Percentiles rank a stretch among this genome's conserved stretches.
Evolutionary conservation across 2,113 vertebrate genomes (phyloP).

Genomic region (Cervus canadensis): DNA sequence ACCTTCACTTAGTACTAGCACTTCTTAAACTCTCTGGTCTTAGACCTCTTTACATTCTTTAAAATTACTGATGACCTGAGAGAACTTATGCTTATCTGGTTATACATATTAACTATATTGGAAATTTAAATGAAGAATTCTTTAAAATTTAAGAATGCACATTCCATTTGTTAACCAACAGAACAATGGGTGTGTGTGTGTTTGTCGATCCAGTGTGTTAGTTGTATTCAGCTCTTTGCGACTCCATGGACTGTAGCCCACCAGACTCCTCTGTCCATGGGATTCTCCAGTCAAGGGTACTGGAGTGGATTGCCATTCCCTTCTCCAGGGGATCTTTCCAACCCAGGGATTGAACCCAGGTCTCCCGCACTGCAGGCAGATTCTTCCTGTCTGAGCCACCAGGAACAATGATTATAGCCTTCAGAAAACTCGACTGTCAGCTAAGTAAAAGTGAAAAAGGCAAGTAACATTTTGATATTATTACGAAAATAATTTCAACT

Average conservation of each 20-base stretch:
- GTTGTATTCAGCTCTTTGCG: not conserved
- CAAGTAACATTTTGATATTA: not conserved
- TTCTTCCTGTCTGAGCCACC: not conserved
- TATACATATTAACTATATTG: not conserved
- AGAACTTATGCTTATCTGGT: not conserved
- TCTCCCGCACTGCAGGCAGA: not conserved
- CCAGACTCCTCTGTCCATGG: not conserved
- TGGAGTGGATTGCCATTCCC: not conserved
- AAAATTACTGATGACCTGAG: not conserved
- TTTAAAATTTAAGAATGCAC: not conserved
- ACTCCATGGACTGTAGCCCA: not conserved
- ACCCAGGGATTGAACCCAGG: not conserved
- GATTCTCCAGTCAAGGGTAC: not conserved
- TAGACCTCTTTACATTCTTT: not conserved
- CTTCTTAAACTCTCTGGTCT: not conserved
- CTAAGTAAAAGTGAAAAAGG: not conserved
- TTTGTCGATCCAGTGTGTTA: not conserved
- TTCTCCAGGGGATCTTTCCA: not conserved
- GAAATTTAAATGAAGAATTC: not conserved
- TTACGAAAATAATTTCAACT: not conserved
- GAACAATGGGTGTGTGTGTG: not conserved
- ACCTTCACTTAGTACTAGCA: not conserved
- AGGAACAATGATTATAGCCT: not conserved
- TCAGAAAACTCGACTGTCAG: not conserved
- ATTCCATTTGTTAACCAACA: not conserved